Evolutionary conservation across 2,888 invertebrate species (phyloP).

Genomic region (Alviniconcha strummeri): DNA sequence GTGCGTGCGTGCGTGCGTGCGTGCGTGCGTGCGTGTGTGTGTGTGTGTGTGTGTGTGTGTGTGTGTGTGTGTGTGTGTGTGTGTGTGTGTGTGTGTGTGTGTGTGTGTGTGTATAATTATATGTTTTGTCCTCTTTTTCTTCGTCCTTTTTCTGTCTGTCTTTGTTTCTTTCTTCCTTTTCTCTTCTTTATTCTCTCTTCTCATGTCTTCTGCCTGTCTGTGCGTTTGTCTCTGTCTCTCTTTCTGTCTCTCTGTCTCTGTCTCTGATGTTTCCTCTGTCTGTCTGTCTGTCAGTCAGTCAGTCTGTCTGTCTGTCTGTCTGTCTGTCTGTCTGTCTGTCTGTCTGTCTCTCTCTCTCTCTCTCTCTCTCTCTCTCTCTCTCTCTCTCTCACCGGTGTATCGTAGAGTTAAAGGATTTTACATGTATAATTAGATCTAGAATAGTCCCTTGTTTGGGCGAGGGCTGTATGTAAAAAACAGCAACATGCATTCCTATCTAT

Average conservation of each 20-base stretch:
- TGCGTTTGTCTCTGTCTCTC: background rate
- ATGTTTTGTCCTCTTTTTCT: background rate
- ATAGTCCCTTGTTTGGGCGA: too few species aligned
- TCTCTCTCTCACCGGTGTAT: too few species aligned
- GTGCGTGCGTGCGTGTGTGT: background rate
- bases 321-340: background rate
- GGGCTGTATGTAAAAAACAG: too few species aligned
- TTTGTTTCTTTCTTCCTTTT: too few species aligned
- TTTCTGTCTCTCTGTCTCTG: background rate
- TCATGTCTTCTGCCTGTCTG: background rate
- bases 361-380: slow-evolving; percentile 23
- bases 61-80: background rate
- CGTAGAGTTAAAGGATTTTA: too few species aligned
- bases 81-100: slow-evolving; percentile 1
- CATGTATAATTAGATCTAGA: too few species aligned
- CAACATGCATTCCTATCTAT: too few species aligned
- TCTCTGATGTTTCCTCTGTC: too few species aligned
- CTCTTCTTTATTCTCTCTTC: too few species aligned
- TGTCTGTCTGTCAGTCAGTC: too few species aligned
- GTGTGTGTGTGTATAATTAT: background rate
- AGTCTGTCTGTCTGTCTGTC: too few species aligned
- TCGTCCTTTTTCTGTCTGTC: too few species aligned
- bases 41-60: slow-evolving; percentile 10
- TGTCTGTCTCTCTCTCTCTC: background rate
- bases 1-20: slow-evolving; percentile 7